A percentile compares a stretch with the other conserved stretches of the same genome.
Conservation (phyloP, 2,113 vertebrate species). For the Amia ocellicauda region DNA sequence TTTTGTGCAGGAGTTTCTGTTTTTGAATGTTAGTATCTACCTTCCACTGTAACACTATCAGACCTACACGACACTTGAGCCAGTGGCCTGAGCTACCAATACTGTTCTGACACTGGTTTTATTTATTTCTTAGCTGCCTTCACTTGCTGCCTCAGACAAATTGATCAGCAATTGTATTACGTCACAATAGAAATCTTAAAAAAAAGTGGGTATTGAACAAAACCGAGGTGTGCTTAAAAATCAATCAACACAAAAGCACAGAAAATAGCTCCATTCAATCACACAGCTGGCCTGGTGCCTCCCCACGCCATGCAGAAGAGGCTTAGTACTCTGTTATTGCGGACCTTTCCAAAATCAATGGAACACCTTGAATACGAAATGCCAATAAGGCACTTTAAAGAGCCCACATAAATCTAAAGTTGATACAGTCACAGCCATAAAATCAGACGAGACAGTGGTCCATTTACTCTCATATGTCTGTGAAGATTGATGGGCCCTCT, state of each 20-base stretch:
- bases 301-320: neutral
- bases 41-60: no score
- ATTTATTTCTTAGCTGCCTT: no score
- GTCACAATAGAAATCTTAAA: slow-evolving; percentile 3
- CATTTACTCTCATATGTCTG: no score
- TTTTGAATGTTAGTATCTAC: no score
- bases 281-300: slow-evolving; percentile 16
- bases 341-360: slow-evolving; percentile 7
- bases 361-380: slow-evolving; percentile 6
- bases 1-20: no score
- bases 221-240: slow-evolving; percentile 17
- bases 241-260: slow-evolving; percentile 7
- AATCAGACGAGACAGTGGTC: neutral
- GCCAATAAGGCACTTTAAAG: neutral
- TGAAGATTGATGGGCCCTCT: no score
- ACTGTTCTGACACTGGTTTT: no score
- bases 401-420: neutral
- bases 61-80: no score
- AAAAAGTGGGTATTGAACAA: neutral
- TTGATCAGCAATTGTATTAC: slow-evolving; percentile 9
- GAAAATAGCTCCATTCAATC: slow-evolving; percentile 10
- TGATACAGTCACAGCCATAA: neutral
- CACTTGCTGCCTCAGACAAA: slow-evolving; percentile 1
- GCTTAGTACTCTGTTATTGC: neutral
- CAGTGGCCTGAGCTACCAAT: no score